Evolutionary conservation across 2,113 vertebrate species (phyloP).

Genomic region (Hippolais icterina): DNA sequence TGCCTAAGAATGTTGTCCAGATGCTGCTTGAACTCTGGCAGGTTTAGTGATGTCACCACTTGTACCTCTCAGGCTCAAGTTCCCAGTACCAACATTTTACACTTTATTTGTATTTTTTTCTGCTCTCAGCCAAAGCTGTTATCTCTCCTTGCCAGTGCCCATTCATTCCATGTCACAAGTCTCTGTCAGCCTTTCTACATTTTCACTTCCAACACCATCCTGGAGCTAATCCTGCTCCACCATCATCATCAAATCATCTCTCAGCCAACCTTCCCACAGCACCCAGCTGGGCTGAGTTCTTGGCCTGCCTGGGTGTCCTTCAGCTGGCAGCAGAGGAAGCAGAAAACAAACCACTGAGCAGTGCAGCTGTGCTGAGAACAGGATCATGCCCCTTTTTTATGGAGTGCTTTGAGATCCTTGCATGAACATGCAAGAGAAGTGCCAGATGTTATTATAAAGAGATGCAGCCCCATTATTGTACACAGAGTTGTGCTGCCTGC

Average conservation of each 20-base stretch:
- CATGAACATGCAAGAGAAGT: not conserved
- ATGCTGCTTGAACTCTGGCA: not conserved
- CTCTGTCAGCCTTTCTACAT: not conserved
- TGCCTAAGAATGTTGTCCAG: not conserved
- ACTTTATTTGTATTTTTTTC: not conserved
- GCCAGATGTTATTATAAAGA: constrained; percentile 49
- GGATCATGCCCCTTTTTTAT: not conserved
- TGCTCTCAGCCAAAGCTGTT: rapidly evolving
- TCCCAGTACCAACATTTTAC: not conserved
- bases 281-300: not conserved
- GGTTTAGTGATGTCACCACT: not conserved
- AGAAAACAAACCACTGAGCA: not conserved
- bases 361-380: not conserved
- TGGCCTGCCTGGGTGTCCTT: rapidly evolving
- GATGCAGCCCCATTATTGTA: constrained; percentile 31
- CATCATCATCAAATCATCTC: not conserved
- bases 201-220: not conserved
- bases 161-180: not conserved
- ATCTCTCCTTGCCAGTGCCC: not conserved
- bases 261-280: not conserved
- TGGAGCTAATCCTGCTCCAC: not conserved
- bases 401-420: constrained; percentile 14
- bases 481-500: constrained; percentile 32
- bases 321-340: not conserved
- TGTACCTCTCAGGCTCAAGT: not conserved